phyloP scores from a whole-genome alignment of 2,797 vertebrate species.

The Diceros bicornis region DNA sequence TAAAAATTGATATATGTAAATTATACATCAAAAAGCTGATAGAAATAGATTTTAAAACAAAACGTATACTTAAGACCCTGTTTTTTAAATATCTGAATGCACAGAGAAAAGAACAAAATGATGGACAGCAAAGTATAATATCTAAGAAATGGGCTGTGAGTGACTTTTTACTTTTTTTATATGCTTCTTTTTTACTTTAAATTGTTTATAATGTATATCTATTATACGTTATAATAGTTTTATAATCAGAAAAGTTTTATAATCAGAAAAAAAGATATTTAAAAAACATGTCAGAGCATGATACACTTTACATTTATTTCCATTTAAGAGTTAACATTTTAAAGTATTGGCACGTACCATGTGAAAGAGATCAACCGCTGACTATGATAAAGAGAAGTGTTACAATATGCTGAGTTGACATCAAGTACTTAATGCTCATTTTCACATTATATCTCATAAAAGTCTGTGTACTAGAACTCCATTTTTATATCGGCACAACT shows the following conservation, averaged over 20 bases:
- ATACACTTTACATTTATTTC: background rate
- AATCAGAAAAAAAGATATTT: constrained; percentile 35
- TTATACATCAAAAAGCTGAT: background rate
- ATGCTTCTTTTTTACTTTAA: constrained; percentile 13
- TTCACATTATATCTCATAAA: constrained; percentile 43
- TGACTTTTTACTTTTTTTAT: background rate
- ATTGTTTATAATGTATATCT: background rate
- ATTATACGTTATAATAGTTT: background rate
- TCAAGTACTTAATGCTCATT: constrained; percentile 13
- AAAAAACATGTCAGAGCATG: background rate
- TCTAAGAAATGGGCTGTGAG: background rate
- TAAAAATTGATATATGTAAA: background rate
- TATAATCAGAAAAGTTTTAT: background rate
- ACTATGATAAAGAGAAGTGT: background rate
- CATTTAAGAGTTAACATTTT: constrained; percentile 54
- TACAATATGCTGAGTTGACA: background rate
- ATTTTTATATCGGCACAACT: constrained; percentile 46
- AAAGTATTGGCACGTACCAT: background rate
- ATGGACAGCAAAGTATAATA: background rate
- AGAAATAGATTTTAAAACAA: constrained; percentile 36
- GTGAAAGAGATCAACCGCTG: background rate
- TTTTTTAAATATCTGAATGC: background rate
- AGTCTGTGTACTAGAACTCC: background rate
- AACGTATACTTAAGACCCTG: background rate
- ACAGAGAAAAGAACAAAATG: background rate